Percentiles rank a stretch among this genome's conserved stretches.
These are phyloP conservation scores for Enchytraeus crypticus DNA, from an alignment of 2,888 invertebrate genomes.

Conservation along the genomic window DNA sequence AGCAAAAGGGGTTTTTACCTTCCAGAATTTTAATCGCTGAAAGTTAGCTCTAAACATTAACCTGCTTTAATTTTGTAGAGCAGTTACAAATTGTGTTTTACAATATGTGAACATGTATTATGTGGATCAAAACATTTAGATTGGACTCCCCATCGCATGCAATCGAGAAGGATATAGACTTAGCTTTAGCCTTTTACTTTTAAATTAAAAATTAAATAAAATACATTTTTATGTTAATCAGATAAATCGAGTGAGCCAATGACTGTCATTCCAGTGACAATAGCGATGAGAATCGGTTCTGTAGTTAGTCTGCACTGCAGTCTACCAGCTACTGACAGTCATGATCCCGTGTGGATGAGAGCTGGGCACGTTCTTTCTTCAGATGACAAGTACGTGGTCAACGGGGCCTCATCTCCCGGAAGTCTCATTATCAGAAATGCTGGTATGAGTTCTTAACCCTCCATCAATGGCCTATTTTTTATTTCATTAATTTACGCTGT, in stretches of 20 bases:
- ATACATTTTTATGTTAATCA: not conserved
- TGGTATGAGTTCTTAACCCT: slow-evolving; percentile 1
- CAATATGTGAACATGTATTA: too few relatives aligned
- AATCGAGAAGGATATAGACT: too few relatives aligned
- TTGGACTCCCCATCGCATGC: too few relatives aligned
- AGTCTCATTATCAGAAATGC: slow-evolving; percentile 14
- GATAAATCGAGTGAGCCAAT: not conserved
- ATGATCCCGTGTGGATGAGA: slow-evolving; percentile 16
- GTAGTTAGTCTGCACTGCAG: slow-evolving; percentile 13
- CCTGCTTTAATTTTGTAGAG: too few relatives aligned
- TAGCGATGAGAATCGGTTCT: slow-evolving; percentile 2
- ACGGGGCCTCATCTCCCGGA: not conserved
- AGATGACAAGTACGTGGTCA: slow-evolving; percentile 15
- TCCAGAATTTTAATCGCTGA: too few relatives aligned
- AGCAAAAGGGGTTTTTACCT: too few relatives aligned
- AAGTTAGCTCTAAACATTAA: too few relatives aligned
- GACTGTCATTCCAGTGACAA: not conserved
- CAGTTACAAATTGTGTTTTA: too few relatives aligned
- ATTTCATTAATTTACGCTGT: not conserved
- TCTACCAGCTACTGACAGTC: slow-evolving; percentile 9
- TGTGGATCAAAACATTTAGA: too few relatives aligned
- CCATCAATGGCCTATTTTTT: not conserved
- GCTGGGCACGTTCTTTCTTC: slow-evolving; percentile 8
- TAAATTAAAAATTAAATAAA: not conserved
- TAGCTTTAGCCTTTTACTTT: too few relatives aligned